phyloP scores from a whole-genome alignment of 2,113 vertebrate species.

The Lagenorhynchus albirostris region DNA sequence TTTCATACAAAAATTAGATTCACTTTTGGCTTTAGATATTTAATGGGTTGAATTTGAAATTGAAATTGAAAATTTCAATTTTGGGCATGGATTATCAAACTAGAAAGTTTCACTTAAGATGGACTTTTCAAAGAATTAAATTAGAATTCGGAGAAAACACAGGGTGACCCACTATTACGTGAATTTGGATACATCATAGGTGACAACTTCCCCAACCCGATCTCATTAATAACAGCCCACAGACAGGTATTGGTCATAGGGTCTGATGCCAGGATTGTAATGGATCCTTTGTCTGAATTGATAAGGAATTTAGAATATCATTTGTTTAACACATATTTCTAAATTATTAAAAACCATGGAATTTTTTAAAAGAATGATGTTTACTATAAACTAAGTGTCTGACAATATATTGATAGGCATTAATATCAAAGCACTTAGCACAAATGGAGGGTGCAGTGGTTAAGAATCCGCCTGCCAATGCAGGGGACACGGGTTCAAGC shows the following conservation, averaged over 20 bases:
- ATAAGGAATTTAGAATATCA: neutral
- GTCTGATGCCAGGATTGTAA: neutral
- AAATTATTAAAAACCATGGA: neutral
- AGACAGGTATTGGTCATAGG: neutral
- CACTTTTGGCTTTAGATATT: neutral
- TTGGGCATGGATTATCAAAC: neutral
- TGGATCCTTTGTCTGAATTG: neutral
- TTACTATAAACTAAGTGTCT: neutral
- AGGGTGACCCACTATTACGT: neutral
- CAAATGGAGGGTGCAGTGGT: neutral
- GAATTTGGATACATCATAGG: neutral
- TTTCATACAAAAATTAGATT: neutral
- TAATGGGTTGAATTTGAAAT: neutral
- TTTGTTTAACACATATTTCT: neutral
- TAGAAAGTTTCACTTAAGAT: neutral
- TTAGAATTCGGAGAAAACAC: neutral
- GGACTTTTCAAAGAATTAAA: neutral
- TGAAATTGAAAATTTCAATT: neutral
- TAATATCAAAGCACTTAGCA: neutral
- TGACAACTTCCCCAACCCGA: accelerated
- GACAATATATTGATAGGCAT: neutral
- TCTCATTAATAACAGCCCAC: neutral
- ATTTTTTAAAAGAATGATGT: neutral
- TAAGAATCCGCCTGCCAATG: too few relatives aligned
- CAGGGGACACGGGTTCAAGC: too few relatives aligned